Evolutionary conservation across 2,113 vertebrate genomes (phyloP).

Genomic region (Menidia beryllina): DNA sequence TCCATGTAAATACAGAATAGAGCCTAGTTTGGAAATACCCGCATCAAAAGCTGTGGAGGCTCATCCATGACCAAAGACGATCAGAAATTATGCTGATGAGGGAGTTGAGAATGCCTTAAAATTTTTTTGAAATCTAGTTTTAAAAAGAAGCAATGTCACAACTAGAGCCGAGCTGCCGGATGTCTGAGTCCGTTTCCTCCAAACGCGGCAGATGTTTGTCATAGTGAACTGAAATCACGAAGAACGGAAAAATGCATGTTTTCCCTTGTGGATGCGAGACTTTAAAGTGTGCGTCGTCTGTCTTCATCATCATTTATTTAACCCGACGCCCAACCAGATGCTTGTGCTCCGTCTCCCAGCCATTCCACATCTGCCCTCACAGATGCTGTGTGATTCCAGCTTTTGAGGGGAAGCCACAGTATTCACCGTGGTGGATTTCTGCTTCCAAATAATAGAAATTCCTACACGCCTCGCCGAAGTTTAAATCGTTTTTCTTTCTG

Average conservation of each 20-base stretch:
- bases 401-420: background rate
- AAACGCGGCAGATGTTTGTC: conserved; percentile 21
- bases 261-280: conserved; percentile 27
- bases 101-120: conserved; percentile 75
- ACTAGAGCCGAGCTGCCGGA: conserved; percentile 5
- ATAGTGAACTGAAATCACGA: conserved; percentile 10
- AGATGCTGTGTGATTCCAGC: background rate
- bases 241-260: conserved; percentile 22
- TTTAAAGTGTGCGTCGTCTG: background rate
- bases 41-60: conserved; percentile 68
- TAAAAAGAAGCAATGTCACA: conserved; percentile 52
- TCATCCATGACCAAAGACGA: conserved; percentile 80
- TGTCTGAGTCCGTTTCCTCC: conserved; percentile 19
- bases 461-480: conserved; percentile 27
- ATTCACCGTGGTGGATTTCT: background rate
- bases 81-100: conserved; percentile 56
- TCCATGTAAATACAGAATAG: conserved; percentile 66
- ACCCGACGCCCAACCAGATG: conserved; percentile 4
- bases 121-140: conserved; percentile 56
- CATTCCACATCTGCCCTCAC: background rate
- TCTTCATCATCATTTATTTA: conserved; percentile 25
- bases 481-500: conserved; percentile 1
- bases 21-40: conserved; percentile 62
- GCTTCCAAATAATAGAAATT: conserved; percentile 15
- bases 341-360: conserved; percentile 14